Evolutionary conservation across 2,888 invertebrate genomes (phyloP).

Genomic region (Laspeyria flexula): DNA sequence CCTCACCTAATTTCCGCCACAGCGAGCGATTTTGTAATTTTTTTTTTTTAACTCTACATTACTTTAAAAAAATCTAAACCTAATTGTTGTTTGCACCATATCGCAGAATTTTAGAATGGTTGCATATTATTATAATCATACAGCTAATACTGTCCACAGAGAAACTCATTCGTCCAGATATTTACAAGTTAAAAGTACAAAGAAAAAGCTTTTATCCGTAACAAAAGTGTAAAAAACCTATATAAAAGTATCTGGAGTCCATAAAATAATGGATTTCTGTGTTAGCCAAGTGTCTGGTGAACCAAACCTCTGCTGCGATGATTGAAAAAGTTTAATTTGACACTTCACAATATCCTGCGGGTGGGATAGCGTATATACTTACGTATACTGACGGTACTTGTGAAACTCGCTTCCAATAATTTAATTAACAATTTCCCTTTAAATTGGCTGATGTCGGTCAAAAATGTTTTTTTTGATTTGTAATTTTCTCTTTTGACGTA

Average conservation of each 20-base stretch:
- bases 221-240: constrained; percentile 39
- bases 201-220: constrained; percentile 30
- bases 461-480: background rate
- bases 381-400: constrained; percentile 19
- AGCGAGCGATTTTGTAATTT: no score
- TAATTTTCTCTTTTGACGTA: no score
- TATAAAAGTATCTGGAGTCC: constrained; percentile 37
- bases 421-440: background rate
- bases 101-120: no score
- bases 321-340: constrained; percentile 74
- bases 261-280: constrained; percentile 50
- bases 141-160: no score
- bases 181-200: no score
- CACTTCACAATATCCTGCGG: constrained; percentile 50
- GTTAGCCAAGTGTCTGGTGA: constrained; percentile 37
- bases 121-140: no score
- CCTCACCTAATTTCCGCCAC: no score
- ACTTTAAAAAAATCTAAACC: no score
- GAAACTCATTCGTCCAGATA: no score
- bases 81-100: no score
- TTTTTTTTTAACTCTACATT: no score
- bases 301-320: constrained; percentile 47
- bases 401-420: constrained; percentile 23
- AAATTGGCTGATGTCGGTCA: constrained; percentile 11
- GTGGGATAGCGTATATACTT: constrained; percentile 22